Evolutionary conservation across 2,113 vertebrate genomes (phyloP).

Genomic region (Glareola pratincola): DNA sequence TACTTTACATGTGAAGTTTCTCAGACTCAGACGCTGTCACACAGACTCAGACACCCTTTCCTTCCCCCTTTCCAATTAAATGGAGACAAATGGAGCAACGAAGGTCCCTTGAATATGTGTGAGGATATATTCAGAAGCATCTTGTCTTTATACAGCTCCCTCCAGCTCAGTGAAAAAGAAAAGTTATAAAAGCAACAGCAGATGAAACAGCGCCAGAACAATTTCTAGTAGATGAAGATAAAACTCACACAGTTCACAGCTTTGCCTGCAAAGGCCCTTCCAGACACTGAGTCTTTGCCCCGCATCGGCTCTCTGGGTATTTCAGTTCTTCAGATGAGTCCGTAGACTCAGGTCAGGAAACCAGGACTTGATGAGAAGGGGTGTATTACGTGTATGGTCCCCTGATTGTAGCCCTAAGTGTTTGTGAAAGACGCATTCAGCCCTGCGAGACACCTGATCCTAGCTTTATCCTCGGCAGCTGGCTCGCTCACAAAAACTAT

Average conservation of each 20-base stretch:
- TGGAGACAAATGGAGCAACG: not conserved
- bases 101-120: not conserved
- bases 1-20: not conserved
- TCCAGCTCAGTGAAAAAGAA: not conserved
- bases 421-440: not conserved
- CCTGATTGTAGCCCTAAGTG: not conserved
- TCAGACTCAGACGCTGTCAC: not conserved
- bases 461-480: not conserved
- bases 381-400: not conserved
- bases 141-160: not conserved
- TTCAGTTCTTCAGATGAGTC: not conserved
- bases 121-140: not conserved
- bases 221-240: not conserved
- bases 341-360: not conserved
- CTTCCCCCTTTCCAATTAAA: not conserved
- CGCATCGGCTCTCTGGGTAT: not conserved
- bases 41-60: not conserved
- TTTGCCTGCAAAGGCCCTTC: not conserved
- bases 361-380: not conserved
- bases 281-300: not conserved
- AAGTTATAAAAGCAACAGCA: not conserved
- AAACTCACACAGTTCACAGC: not conserved
- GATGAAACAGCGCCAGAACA: not conserved
- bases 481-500: not conserved
- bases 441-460: not conserved